Evolutionary conservation across 2,888 invertebrate genomes (phyloP).

Genomic region (Rhamphomyia laevipes): DNA sequence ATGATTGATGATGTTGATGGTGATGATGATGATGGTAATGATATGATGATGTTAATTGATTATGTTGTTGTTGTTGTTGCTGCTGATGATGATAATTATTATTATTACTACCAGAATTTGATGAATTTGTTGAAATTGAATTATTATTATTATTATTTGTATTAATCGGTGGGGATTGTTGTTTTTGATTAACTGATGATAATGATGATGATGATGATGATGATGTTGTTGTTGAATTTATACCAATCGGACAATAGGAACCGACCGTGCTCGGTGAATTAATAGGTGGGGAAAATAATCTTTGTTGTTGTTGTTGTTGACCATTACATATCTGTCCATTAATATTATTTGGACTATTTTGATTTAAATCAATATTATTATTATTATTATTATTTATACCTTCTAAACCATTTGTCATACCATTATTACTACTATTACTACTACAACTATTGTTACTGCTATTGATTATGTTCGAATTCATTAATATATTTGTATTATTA

Average conservation of each 20-base stretch:
- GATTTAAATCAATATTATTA: conserved; percentile 6
- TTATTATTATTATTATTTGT: conserved; percentile 4
- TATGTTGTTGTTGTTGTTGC: conserved; percentile 9
- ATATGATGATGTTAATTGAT: conserved; percentile 12
- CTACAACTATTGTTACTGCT: conserved; percentile 1
- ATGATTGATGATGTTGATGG: conserved; percentile 17
- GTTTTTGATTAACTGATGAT: conserved; percentile 1
- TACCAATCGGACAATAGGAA: conserved; percentile 10
- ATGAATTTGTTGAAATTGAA: conserved; percentile 13
- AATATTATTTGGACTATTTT: conserved; percentile 4
- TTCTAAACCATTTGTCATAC: conserved; percentile 9
- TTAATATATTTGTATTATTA: not conserved
- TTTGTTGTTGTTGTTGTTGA: conserved; percentile 18
- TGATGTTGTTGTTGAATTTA: conserved; percentile 12
- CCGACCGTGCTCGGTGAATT: conserved; percentile 24
- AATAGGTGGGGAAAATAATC: conserved; percentile 24
- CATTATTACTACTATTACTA: not conserved
- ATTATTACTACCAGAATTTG: conserved; percentile 7
- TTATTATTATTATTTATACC: not conserved
- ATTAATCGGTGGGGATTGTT: conserved; percentile 6
- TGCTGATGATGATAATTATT: conserved; percentile 11
- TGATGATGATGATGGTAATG: conserved; percentile 15
- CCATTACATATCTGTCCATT: not conserved
- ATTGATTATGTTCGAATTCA: not conserved
- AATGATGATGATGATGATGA: conserved; percentile 12